These are phyloP conservation scores for Drosophila kambysellisi DNA, from an alignment of 2,888 invertebrate genomes.

Conservation along the genomic window DNA sequence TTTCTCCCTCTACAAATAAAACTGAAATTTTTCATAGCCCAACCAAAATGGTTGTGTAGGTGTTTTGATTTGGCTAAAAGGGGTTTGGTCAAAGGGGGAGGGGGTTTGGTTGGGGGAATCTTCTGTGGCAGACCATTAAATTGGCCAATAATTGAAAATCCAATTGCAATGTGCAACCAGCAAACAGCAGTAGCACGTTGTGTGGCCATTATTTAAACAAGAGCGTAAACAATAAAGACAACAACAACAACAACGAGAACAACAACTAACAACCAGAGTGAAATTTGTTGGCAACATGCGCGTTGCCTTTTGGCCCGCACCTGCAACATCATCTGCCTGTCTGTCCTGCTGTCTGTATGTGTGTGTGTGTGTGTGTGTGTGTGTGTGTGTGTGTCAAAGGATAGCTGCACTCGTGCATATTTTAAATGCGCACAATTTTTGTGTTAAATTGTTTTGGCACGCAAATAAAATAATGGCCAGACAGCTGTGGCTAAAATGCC, in stretches of 20 bases:
- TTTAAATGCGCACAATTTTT: conserved; percentile 77
- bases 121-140: conserved; percentile 68
- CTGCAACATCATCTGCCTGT: conserved; percentile 53
- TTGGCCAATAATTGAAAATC: conserved; percentile 84
- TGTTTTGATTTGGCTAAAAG: conserved; percentile 33
- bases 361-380: conserved; percentile 45
- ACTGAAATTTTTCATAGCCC: conserved; percentile 43
- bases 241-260: conserved; percentile 48
- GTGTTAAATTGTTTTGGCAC: conserved; percentile 81
- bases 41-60: conserved; percentile 49
- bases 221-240: conserved; percentile 76
- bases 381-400: conserved; percentile 63
- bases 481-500: conserved; percentile 59
- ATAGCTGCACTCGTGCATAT: conserved; percentile 76
- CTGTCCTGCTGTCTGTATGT: conserved; percentile 34
- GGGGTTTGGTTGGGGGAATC: not conserved
- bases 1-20: conserved; percentile 58
- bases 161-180: conserved; percentile 70
- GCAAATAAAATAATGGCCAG: conserved; percentile 75
- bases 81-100: too few species aligned
- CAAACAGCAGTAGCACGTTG: conserved; percentile 63
- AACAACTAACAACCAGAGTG: conserved; percentile 43
- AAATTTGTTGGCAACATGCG: conserved; percentile 64
- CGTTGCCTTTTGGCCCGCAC: conserved; percentile 51
- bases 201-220: conserved; percentile 79